Conservation (phyloP, 2,888 invertebrate genomes). For the Candidula unifasciata region DNA sequence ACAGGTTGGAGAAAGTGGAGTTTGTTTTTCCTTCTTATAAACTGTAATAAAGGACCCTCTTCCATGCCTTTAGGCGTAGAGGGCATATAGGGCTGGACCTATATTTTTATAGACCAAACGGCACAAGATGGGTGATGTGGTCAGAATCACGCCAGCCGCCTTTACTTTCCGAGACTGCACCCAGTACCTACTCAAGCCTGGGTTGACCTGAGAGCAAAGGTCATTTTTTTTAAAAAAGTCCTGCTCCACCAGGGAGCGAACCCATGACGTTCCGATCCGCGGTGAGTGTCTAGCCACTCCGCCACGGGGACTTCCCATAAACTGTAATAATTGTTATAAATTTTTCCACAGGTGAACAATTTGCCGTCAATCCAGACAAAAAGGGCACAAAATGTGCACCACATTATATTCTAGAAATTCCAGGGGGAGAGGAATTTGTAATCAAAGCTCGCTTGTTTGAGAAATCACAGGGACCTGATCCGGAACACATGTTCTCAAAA, state of each 20-base stretch:
- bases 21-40: background rate
- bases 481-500: conserved; percentile 56
- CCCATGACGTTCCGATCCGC: too few relatives aligned
- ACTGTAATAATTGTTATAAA: background rate
- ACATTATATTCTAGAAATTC: conserved; percentile 69
- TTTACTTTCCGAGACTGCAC: too few relatives aligned
- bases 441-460: conserved; percentile 73
- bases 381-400: conserved; percentile 72
- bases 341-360: conserved; percentile 59
- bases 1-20: background rate
- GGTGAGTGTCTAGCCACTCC: too few relatives aligned
- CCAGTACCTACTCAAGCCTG: too few relatives aligned
- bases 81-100: too few relatives aligned
- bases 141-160: too few relatives aligned
- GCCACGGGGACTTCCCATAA: background rate
- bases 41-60: background rate
- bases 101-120: too few relatives aligned
- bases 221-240: too few relatives aligned
- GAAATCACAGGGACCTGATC: conserved; percentile 49
- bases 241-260: too few relatives aligned
- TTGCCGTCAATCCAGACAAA: conserved; percentile 64
- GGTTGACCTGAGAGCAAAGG: too few relatives aligned
- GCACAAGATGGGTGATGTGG: too few relatives aligned
- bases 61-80: too few relatives aligned
- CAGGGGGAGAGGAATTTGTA: conserved; percentile 63